Conservation (phyloP, 2,113 vertebrate species). For the Arvicanthis niloticus region DNA sequence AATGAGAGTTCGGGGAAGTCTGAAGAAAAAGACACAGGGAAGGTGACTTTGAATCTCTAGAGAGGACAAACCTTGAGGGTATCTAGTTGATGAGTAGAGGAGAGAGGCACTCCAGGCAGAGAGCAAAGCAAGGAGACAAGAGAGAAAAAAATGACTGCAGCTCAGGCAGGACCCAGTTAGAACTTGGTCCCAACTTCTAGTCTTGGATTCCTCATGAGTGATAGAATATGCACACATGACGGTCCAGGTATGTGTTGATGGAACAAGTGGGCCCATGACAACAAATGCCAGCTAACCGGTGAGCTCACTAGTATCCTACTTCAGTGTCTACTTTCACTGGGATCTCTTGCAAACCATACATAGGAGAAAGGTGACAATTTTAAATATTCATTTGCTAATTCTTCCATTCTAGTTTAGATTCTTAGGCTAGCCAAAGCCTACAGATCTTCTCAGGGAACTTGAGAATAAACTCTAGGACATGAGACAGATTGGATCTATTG, state of each 20-base stretch:
- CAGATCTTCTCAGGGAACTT: not conserved
- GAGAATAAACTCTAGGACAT: not conserved
- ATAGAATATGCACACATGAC: not conserved
- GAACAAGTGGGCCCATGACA: not conserved
- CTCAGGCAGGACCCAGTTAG: not conserved
- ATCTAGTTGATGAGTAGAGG: not conserved
- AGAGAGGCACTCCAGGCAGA: not conserved
- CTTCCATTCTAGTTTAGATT: not conserved
- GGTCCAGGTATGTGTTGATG: not conserved
- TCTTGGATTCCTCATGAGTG: not conserved
- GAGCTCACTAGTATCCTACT: not conserved
- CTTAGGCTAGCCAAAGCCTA: not conserved
- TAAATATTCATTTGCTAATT: not conserved
- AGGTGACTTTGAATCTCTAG: not conserved
- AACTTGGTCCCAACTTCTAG: no score
- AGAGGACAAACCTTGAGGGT: not conserved
- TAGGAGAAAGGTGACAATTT: not conserved
- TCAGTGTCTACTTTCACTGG: not conserved
- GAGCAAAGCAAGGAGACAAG: not conserved
- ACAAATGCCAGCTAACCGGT: not conserved
- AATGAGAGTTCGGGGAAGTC: not conserved
- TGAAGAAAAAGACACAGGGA: not conserved
- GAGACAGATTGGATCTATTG: not conserved
- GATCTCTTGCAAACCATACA: not conserved
- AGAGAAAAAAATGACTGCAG: not conserved